These are phyloP conservation scores for Rhopalosiphum nymphaeae DNA, from an alignment of 2,888 invertebrate genomes.

Conservation along the genomic window DNA sequence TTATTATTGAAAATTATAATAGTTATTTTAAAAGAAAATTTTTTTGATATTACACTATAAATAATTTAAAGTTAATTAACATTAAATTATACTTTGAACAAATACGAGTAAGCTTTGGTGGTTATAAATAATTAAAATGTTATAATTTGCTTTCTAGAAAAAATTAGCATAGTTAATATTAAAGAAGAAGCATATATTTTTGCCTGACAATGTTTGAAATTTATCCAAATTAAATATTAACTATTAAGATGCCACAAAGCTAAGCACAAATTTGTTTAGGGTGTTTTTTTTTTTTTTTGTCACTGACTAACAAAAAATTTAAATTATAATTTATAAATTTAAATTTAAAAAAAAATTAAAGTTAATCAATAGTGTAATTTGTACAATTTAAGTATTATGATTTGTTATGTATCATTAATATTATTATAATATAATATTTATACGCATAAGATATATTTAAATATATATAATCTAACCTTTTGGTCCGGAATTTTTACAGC, in stretches of 20 bases:
- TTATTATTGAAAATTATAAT: no score
- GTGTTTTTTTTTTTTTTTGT: not conserved
- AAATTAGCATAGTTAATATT: not conserved
- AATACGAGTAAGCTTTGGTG: no score
- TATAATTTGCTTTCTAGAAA: not conserved
- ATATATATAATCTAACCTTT: slow-evolving; percentile 73
- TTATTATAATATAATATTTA: not conserved
- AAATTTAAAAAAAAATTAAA: not conserved
- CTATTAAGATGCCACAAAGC: not conserved
- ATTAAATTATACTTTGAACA: no score
- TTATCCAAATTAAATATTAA: not conserved
- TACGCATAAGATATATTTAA: not conserved
- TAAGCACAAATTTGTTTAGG: no score
- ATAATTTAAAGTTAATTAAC: no score
- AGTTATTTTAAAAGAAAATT: no score
- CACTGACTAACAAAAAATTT: not conserved
- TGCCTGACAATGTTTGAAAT: not conserved
- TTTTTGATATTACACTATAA: no score
- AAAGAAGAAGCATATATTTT: not conserved
- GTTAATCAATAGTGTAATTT: not conserved
- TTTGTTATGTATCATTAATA: no score
- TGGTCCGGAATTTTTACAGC: slow-evolving; percentile 81
- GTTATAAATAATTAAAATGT: no score
- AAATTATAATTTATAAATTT: not conserved
- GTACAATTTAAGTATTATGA: not conserved